Conservation (phyloP, 64 coral and sea anemone genomes). For the Astreopora myriophthalma region DNA sequence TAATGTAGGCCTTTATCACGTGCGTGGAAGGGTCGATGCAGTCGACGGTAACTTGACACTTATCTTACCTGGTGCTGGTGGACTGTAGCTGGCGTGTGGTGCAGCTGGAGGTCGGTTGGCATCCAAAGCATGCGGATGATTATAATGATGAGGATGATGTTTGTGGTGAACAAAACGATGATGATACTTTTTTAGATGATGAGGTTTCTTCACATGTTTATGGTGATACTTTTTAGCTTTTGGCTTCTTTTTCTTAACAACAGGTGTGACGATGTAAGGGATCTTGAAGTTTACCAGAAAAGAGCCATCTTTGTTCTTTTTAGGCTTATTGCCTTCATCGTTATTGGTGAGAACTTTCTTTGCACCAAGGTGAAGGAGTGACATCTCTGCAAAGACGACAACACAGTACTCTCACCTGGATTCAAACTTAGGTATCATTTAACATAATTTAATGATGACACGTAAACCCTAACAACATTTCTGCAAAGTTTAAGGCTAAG, state of each 20-base stretch:
- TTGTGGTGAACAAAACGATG: neutral
- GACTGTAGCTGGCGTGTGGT: neutral
- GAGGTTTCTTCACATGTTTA: neutral
- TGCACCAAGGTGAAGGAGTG: conserved; percentile 75
- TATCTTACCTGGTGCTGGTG: neutral
- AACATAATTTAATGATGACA: too few relatives aligned
- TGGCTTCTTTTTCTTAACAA: conserved; percentile 65
- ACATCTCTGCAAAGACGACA: conserved; percentile 60
- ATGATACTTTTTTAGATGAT: neutral
- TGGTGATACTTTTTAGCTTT: conserved; percentile 64
- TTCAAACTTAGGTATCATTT: too few relatives aligned
- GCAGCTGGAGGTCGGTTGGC: neutral
- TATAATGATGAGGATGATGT: neutral
- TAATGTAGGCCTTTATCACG: too few relatives aligned
- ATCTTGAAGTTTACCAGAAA: conserved; percentile 91
- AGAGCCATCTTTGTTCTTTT: conserved; percentile 89
- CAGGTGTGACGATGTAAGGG: conserved; percentile 89
- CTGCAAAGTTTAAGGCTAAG: too few relatives aligned
- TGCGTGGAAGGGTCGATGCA: too few relatives aligned
- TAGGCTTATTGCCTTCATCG: conserved; percentile 49
- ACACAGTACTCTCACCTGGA: neutral
- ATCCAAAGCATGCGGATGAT: neutral
- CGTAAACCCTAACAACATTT: too few relatives aligned
- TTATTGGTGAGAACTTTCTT: conserved; percentile 30
- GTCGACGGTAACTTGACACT: too few relatives aligned